Conservation (phyloP, 1,140 invertebrate genomes). For the Magallana ariakensis region DNA sequence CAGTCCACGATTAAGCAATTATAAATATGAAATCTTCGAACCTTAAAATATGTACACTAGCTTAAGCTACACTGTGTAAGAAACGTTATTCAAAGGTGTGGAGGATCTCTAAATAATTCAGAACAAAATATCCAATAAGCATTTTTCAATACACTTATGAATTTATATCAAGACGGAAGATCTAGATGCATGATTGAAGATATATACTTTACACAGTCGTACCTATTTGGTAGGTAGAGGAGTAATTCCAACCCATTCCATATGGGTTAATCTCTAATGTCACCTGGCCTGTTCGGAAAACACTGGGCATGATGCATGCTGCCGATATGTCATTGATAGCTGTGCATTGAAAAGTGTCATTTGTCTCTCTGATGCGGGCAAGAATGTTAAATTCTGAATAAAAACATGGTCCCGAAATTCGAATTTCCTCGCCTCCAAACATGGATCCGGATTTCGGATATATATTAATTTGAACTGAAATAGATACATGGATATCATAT, state of each 20-base stretch:
- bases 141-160: too few species aligned
- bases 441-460: slow-evolving; percentile 57
- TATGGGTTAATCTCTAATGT: slow-evolving; percentile 59
- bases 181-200: too few species aligned
- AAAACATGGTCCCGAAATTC: slow-evolving; percentile 64
- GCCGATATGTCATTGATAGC: slow-evolving; percentile 34
- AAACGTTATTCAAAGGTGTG: too few species aligned
- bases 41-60: too few species aligned
- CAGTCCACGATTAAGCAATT: too few species aligned
- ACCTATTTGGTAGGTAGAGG: slow-evolving; percentile 59
- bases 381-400: slow-evolving; percentile 31
- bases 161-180: too few species aligned
- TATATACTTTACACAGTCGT: neutral
- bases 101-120: too few species aligned
- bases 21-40: too few species aligned
- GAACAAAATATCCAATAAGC: too few species aligned
- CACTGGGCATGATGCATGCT: slow-evolving; percentile 60
- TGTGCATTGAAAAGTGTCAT: slow-evolving; percentile 61
- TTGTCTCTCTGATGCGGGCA: slow-evolving; percentile 59
- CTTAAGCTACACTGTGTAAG: too few species aligned
- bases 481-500: neutral
- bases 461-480: slow-evolving; percentile 58
- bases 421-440: slow-evolving; percentile 63
- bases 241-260: slow-evolving; percentile 58
- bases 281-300: slow-evolving; percentile 63